Base-by-base conservation (phyloP, 2,113 vertebrate genomes). In the Nerophis ophidion region DNA sequence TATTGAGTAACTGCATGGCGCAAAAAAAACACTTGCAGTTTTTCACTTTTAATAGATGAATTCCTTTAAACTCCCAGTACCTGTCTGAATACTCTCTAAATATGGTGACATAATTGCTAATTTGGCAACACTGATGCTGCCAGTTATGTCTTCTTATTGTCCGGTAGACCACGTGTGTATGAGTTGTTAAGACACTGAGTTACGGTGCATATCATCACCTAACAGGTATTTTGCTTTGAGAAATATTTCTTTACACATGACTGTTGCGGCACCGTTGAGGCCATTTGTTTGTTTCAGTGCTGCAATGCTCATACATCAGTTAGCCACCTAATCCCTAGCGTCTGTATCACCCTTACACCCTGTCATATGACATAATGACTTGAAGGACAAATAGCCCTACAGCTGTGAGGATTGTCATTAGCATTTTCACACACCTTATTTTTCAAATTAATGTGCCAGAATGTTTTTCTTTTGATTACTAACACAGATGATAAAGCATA, bases 261-360 rank as follows among this genome's bases (percentile, higher is more conserved):
- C 84, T 76, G 75, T 35, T 52, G 60, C 57, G 53, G 8, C 74
- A 66, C 66, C 73, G 68, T 8, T 6, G 61, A 70, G 67, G 58
- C 76, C 80, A 84, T 86, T 76, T 50, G 76, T 86, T 83, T 79
- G 84, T 66, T 77, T 72, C 14, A 61, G 68, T 59, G 60, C 82
- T 81, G 79, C 61, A 50, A 45, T 69, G 74, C 79, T 60, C 82
- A 88, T 86, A 81, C 61, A 84, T 88, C 80, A 87, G 70, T 59
- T 61, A 74, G 74, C 75, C 48, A 63, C 75, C 74, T 71, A 48
- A 77, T 76, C 62, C 55, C 52, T 58, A 49, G 57, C 55, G 1
- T 63, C 63, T 59, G 62, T 50, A 44, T 49, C 45, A 2, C 68
- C 71, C 71, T 54, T 69, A 50, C 48, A 35, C 65, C 72, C 71